Base-by-base conservation (phyloP, 2,113 vertebrate species). In the Hypocryptadius cinnamomeus region DNA sequence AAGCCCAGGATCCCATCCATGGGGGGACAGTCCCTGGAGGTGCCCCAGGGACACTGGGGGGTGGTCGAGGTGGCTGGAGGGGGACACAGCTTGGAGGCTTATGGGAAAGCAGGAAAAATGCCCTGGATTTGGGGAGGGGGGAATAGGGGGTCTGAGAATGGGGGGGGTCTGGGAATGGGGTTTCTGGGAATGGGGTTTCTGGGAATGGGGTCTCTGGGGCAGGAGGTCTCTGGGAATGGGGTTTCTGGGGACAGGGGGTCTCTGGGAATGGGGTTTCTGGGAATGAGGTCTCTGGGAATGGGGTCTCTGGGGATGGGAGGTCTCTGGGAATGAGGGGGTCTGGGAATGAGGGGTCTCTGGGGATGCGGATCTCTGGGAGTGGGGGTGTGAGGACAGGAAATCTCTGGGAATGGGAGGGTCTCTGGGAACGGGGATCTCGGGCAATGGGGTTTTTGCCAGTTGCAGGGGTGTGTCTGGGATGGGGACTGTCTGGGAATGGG, bases 61-160 rank as follows among this genome's bases (percentile, higher is more conserved):
- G 81, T 65, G 70, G 70, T 50, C 50, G 7, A 16, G 50, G 53
- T 27, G 44, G 37, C 61, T 8, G 37, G 61, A 21, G 5, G 44
- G 82, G 30, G 8, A 42, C 13, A 10, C 1, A 1, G 25, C 61
- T 56, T 1, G 6, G 25, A 6, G 8, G 42, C 2, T 44, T 27
- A 8, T 8, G n/a, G 66, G 39, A 73, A 82, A 79, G 44, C 23
- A 21, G 37, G 53, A 22, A 19, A 69, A 42, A 40, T 31, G 31
- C 3, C 30, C 51, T 3, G 33, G 35, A 37, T 31, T 48, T 60
- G 63, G 56, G 56, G 6, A 24, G 33, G 40, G 30, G n/a, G 53
- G 28, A 30, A 63, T 31, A 17, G 39, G 11, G 13, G 10, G 42
- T 9, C 2, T 63, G 17, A 25, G 37, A 40, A 30, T 15, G 13